A percentile compares a stretch with the other conserved stretches of the same genome.
phyloP scores from a whole-genome alignment of 2,888 invertebrate genomes.

The Xiphydria camelus region DNA sequence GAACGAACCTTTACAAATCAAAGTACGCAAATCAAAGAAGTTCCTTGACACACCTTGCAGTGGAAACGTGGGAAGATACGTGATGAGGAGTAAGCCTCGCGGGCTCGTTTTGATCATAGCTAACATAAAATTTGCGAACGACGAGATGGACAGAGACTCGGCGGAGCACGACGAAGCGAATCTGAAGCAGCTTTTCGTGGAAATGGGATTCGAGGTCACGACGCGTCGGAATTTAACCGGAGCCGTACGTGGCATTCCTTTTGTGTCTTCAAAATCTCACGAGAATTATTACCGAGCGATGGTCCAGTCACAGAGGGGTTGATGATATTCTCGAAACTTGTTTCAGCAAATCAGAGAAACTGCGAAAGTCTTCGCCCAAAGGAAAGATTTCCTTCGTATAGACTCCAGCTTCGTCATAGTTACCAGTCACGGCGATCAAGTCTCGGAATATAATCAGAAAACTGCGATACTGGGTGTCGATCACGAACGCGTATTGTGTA shows the following conservation, averaged over 20 bases:
- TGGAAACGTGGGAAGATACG: slow-evolving; percentile 42
- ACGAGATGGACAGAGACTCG: slow-evolving; percentile 23
- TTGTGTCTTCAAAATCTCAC: background rate
- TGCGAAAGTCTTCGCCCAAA: slow-evolving; percentile 1
- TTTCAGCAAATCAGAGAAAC: too few relatives aligned
- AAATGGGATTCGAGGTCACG: slow-evolving; percentile 50
- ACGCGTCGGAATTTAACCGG: slow-evolving; percentile 34
- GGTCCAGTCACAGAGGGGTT: too few relatives aligned
- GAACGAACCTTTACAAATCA: slow-evolving; percentile 34
- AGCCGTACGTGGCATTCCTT: slow-evolving; percentile 29
- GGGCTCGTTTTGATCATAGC: slow-evolving; percentile 51
- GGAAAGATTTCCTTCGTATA: slow-evolving; percentile 33
- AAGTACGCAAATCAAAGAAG: slow-evolving; percentile 37
- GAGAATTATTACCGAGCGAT: too few relatives aligned
- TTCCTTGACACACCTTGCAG: slow-evolving; percentile 44
- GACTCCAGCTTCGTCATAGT: slow-evolving; percentile 51
- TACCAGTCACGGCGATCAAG: slow-evolving; percentile 45
- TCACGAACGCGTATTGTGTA: slow-evolving; percentile 34
- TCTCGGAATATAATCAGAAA: slow-evolving; percentile 18
- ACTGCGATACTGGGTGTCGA: slow-evolving; percentile 44
- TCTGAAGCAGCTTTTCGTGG: slow-evolving; percentile 39
- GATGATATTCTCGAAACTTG: too few relatives aligned
- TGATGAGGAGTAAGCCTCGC: slow-evolving; percentile 50
- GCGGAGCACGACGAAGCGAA: slow-evolving; percentile 43
- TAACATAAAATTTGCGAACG: slow-evolving; percentile 33